These are phyloP conservation scores for Eupithecia tripunctaria DNA, from an alignment of 2,888 invertebrate species.

Conservation along the genomic window DNA sequence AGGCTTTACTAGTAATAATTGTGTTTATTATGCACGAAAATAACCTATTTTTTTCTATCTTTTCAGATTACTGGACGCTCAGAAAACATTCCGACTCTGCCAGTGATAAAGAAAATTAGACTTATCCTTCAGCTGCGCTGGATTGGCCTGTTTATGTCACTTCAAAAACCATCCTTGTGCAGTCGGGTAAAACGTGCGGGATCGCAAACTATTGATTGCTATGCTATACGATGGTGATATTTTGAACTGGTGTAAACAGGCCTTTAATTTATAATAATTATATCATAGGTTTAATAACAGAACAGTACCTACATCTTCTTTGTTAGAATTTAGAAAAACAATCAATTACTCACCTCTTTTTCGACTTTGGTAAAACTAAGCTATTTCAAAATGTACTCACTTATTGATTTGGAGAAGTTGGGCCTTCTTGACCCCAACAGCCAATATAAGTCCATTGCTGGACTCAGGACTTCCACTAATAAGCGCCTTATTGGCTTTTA, in stretches of 20 bases:
- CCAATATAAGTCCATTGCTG: too few species aligned
- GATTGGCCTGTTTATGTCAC: background rate
- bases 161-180: background rate
- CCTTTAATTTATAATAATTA: conserved; percentile 12
- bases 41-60: conserved; percentile 48
- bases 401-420: too few species aligned
- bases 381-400: background rate
- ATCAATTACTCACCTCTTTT: too few species aligned
- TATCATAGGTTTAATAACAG: conserved; percentile 6
- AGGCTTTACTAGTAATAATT: too few species aligned
- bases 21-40: too few species aligned
- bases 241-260: conserved; percentile 16
- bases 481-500: too few species aligned
- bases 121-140: background rate
- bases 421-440: too few species aligned
- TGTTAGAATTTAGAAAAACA: background rate
- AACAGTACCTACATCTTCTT: background rate
- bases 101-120: conserved; percentile 80
- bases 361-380: background rate
- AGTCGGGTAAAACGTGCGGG: background rate
- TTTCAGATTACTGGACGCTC: conserved; percentile 83
- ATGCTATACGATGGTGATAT: background rate
- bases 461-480: too few species aligned
- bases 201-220: background rate
- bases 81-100: conserved; percentile 75